Conservation (phyloP, 2,113 vertebrate genomes). For the Lanius ludovicianus region DNA sequence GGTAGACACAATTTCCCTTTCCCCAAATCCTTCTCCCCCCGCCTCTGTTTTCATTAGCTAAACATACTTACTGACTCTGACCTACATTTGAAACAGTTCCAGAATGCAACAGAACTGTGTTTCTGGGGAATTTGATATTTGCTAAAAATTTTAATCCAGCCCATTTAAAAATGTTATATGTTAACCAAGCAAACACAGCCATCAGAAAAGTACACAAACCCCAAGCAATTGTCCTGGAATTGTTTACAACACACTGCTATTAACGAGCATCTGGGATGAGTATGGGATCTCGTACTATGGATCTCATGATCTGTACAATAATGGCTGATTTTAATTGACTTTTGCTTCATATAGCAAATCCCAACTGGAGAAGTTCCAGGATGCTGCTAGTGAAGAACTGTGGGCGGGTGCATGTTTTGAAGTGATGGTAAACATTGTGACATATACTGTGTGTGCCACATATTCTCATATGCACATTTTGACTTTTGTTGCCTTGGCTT, state of each 20-base stretch:
- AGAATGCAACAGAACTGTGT: not conserved
- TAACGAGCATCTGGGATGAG: conserved; percentile 53
- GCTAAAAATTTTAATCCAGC: not conserved
- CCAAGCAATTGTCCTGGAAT: conserved; percentile 31
- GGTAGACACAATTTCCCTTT: not conserved
- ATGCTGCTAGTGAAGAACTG: conserved; percentile 59
- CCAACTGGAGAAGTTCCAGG: conserved; percentile 68
- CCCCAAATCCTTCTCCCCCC: not conserved
- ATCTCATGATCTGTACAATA: conserved; percentile 60
- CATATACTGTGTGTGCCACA: conserved; percentile 69
- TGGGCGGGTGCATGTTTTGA: conserved; percentile 72
- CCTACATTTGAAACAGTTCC: conserved; percentile 36
- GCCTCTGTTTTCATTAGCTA: not conserved
- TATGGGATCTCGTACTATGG: conserved; percentile 30
- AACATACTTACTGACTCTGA: conserved; percentile 15
- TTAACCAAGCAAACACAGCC: conserved; percentile 31
- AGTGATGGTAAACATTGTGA: conserved; percentile 76
- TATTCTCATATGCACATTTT: conserved; percentile 71
- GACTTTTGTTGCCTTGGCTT: conserved; percentile 70
- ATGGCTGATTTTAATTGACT: conserved; percentile 72
- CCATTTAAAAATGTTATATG: not conserved
- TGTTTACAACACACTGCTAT: conserved; percentile 35
- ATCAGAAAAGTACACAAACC: not conserved
- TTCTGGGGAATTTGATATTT: conserved; percentile 35
- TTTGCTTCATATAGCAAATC: conserved; percentile 68